A percentile compares a stretch with the other conserved stretches of the same genome.
phyloP scores from a whole-genome alignment of 2,888 invertebrate genomes.

The Aphodius granarius region DNA sequence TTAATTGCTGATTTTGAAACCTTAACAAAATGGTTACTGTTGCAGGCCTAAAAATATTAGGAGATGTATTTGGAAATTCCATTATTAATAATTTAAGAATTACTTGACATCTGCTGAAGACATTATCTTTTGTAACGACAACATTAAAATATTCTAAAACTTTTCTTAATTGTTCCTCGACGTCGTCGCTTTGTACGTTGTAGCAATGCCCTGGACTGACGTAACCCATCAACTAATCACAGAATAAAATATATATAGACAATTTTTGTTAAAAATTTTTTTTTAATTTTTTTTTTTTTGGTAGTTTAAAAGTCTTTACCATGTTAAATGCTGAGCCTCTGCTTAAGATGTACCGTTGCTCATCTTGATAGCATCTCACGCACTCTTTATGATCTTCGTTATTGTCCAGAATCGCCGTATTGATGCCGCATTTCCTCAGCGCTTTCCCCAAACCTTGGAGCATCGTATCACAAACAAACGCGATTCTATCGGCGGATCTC shows the following conservation, averaged over 20 bases:
- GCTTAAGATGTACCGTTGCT: conserved; percentile 61
- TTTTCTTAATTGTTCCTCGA: conserved; percentile 67
- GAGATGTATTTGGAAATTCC: conserved; percentile 3
- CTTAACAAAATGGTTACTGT: conserved; percentile 54
- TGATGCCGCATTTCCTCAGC: conserved; percentile 66
- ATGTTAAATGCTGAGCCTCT: conserved; percentile 54
- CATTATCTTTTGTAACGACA: conserved; percentile 62
- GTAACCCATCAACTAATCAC: conserved; percentile 51
- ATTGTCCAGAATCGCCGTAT: conserved; percentile 58
- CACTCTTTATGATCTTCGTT: conserved; percentile 57
- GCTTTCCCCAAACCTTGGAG: conserved; percentile 62
- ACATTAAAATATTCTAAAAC: conserved; percentile 70
- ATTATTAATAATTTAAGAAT: neutral
- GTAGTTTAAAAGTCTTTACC: conserved; percentile 42
- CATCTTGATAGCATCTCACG: conserved; percentile 55
- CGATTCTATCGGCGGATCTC: conserved; percentile 44
- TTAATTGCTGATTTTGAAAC: conserved; percentile 52
- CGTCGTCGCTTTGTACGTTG: conserved; percentile 58
- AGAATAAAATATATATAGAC: conserved; percentile 12
- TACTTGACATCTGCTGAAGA: conserved; percentile 74
- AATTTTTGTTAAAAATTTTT: conserved; percentile 6
- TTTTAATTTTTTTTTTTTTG: neutral
- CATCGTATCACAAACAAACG: conserved; percentile 65
- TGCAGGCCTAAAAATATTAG: conserved; percentile 52
- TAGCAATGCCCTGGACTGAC: conserved; percentile 63